A percentile compares a stretch with the other conserved stretches of the same genome.
Conservation (phyloP, 37 sponge, comb jelly and placozoan species). For the Halisarca cf. caerulea region DNA sequence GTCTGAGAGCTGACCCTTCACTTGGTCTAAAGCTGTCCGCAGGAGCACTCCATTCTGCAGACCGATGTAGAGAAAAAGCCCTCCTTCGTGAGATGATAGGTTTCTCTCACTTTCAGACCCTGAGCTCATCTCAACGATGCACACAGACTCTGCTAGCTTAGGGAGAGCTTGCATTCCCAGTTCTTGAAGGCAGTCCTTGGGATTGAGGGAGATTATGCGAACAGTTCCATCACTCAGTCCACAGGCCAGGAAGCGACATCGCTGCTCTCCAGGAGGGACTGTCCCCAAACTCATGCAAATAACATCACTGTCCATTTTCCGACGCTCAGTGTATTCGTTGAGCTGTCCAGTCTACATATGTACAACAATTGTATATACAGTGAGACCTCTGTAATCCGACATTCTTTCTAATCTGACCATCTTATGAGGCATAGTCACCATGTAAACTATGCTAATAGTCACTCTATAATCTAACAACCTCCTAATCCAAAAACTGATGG, state of each 20-base stretch:
- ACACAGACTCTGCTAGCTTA: conserved; percentile 90
- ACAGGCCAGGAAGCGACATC: conserved; percentile 93
- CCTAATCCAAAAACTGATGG: too few species aligned
- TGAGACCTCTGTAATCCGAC: too few species aligned
- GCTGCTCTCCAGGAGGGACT: conserved; percentile 93
- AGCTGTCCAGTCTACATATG: conserved; percentile 82
- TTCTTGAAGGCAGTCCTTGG: conserved; percentile 92
- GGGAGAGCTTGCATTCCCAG: conserved; percentile 97
- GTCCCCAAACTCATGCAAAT: conserved; percentile 93
- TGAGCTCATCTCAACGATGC: conserved; percentile 92
- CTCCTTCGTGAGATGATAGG: conserved; percentile 45
- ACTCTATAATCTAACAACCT: too few species aligned
- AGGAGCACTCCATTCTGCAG: conserved; percentile 96
- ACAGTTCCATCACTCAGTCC: conserved; percentile 98
- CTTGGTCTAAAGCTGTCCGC: conserved; percentile 87
- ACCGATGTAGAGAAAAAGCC: conserved; percentile 95
- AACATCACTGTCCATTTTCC: conserved; percentile 92
- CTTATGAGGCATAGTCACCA: too few species aligned
- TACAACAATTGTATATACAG: too few species aligned
- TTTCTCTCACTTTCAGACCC: conserved; percentile 47
- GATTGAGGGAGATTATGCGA: conserved; percentile 94
- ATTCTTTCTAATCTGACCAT: too few species aligned
- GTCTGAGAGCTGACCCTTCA: conserved; percentile 98
- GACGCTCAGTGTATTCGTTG: conserved; percentile 98
- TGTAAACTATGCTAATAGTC: too few species aligned